A percentile compares a stretch with the other conserved stretches of the same genome.
Evolutionary conservation across 2,888 invertebrate species (phyloP).

Genomic region (Lathronympha strigana): DNA sequence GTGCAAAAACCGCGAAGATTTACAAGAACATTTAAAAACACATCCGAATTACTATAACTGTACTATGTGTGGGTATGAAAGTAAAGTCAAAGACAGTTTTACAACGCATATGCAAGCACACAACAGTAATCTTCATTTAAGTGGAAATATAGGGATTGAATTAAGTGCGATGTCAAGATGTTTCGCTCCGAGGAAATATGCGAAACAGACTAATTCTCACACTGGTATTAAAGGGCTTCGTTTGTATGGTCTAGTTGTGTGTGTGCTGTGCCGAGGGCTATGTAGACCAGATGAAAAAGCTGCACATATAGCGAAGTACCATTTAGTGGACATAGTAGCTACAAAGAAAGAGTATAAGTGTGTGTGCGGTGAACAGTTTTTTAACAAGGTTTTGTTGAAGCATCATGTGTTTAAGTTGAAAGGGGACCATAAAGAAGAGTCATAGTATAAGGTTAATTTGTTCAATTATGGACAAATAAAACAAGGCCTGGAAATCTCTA

Average conservation of each 20-base stretch:
- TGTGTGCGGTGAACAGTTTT: constrained; percentile 59
- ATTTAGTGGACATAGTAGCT: constrained; percentile 19
- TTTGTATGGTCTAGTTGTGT: constrained; percentile 52
- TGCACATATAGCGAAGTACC: constrained; percentile 52
- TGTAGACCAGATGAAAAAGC: constrained; percentile 48
- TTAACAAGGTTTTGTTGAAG: constrained; percentile 58
- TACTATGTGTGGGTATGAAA: constrained; percentile 52
- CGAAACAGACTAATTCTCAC: constrained; percentile 33
- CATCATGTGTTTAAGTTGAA: constrained; percentile 61
- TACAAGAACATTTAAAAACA: constrained; percentile 51
- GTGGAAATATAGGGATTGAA: fast-evolving
- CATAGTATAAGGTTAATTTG: not conserved
- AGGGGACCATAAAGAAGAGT: constrained; percentile 13
- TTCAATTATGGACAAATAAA: no score
- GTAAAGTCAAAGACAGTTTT: constrained; percentile 47
- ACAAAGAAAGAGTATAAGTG: constrained; percentile 49
- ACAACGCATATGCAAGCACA: constrained; percentile 52
- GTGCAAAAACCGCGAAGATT: constrained; percentile 40
- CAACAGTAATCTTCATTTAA: constrained; percentile 14
- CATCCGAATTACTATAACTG: constrained; percentile 56
- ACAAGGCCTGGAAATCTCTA: no score
- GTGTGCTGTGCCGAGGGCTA: constrained; percentile 62
- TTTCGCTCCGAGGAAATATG: constrained; percentile 37
- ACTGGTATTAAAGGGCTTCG: constrained; percentile 51
- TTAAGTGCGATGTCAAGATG: constrained; percentile 23